Evolutionary conservation across 2,888 invertebrate genomes (phyloP), one percentile per base, ranked within the genome.

Genomic region (Eurytoma californica): DNA sequence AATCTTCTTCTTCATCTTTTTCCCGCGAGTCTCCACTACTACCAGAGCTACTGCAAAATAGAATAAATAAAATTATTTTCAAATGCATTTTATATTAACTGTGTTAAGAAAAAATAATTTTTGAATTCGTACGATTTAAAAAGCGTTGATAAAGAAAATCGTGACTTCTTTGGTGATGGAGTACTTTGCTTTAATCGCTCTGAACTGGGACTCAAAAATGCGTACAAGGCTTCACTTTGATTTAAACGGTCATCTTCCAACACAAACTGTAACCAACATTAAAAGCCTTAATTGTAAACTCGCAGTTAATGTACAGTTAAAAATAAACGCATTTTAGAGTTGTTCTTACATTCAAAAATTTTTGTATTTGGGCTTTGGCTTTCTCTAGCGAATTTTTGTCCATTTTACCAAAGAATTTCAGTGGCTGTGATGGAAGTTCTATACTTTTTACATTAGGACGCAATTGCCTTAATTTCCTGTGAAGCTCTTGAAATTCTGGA

Each of bases 201-300:
- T 0, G 97, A 96, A 89, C 96, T 97, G 3, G 97, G 97, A 89
- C 97, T 96, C n/a, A 97, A 92, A 91, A 97, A 97, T 81, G 96
- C 94, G 88, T 97, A 97, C 83, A 97, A 92, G 72, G 96, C 95
- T 91, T 97, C 97, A 88, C 97, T 95, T 91, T 96, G 96, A 90
- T 96, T 96, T 83, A 97, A 91, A 84, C 94, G 93, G 82, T 97
- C 97, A 87, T 97, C 97, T 91, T 95, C 95, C 89, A 97, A 92
- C 84, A 97, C 94, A 90, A 95, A 95, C 96, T 97, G 90, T 60
- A 9, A 70, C 39, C 13, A 39, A 49, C 0, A 76, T 16, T 18
- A 49, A 63, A 39, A 24, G 39, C 70, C 0, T 76, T 66, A 78
- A 63, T 53, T 57, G 63, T 20, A 79, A 72, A 16, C 20, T 57